Conservation (phyloP, 2,113 vertebrate species). For the Ifrita kowaldi region DNA sequence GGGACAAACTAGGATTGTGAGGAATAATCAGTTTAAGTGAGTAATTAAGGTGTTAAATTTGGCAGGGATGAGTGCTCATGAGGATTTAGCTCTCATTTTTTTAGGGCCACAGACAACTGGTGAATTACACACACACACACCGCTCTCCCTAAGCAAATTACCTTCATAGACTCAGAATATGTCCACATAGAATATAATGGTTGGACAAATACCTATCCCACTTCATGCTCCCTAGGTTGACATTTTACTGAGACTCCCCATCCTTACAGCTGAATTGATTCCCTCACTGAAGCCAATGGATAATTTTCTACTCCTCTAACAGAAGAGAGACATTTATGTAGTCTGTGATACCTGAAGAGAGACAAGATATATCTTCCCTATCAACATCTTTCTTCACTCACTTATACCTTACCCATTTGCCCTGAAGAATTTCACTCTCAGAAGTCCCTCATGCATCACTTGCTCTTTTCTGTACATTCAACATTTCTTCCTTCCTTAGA, state of each 20-base stretch:
- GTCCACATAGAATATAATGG: neutral
- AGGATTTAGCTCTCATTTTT: neutral
- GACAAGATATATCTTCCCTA: neutral
- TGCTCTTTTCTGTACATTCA: neutral
- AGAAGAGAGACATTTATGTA: neutral
- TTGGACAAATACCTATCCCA: neutral
- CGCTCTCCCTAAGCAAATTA: neutral
- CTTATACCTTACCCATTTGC: neutral
- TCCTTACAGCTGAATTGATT: neutral
- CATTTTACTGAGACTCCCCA: neutral
- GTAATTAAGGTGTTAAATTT: neutral
- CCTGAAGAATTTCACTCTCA: neutral
- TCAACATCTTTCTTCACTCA: neutral
- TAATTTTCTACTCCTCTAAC: neutral
- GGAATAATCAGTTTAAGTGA: neutral
- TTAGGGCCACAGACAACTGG: neutral
- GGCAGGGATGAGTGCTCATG: neutral
- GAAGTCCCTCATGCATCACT: neutral
- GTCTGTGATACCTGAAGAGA: neutral
- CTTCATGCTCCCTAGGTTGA: neutral
- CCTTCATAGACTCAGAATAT: neutral
- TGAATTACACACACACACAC: neutral
- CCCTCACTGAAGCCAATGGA: neutral
- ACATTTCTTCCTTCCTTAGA: neutral
- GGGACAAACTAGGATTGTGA: neutral